Evolutionary conservation across 2,113 vertebrate species (phyloP), one percentile per base, ranked within the genome.

Genomic region (Blennius ocellaris): DNA sequence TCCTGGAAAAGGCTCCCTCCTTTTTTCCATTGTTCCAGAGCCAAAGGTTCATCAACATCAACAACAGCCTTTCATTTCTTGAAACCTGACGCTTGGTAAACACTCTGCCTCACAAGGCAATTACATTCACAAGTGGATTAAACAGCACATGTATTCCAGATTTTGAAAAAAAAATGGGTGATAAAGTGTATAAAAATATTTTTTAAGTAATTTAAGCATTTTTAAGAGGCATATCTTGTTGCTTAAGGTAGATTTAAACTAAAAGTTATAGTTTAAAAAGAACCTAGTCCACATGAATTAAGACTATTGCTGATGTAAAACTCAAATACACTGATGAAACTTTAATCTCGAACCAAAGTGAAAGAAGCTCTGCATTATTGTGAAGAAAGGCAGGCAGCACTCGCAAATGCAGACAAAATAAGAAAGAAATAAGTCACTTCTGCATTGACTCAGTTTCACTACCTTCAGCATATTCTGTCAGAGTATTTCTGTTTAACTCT

Each of bases 1-100:
- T 91, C 68, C 87, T 78, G 90, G 89, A 87, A 90, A 89, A 76
- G 54, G 69, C 44, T 49, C 9, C 69, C 52, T 68, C 62, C 21
- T 81, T 77, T 84, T 58, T 72, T 71, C 48, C 63, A 52, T 11
- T 30, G 66, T 64, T 62, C 12, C 36, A 45, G 55, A 49, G 51
- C 56, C 40, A 73, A 81, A 83, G 64, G 56, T 77, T 62, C 60
- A 80, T 62, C 43, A 60, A 48, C 73, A 76, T 71, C 51, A 84
- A 73, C 78, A 84, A 77, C 62, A 70, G 51, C 62, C 66, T 39
- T 84, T 69, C 73, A 79, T 55, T 75, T 68, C 38, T 16, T 54
- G 82, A 80, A 87, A 90, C 52, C 50, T 56, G 67, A 91, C 40
- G 47, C 85, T 36, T 47, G 17, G 62, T 72, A 73, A 86, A 86